phyloP scores from a whole-genome alignment of 1,140 invertebrate genomes.

The Euura lappo region DNA sequence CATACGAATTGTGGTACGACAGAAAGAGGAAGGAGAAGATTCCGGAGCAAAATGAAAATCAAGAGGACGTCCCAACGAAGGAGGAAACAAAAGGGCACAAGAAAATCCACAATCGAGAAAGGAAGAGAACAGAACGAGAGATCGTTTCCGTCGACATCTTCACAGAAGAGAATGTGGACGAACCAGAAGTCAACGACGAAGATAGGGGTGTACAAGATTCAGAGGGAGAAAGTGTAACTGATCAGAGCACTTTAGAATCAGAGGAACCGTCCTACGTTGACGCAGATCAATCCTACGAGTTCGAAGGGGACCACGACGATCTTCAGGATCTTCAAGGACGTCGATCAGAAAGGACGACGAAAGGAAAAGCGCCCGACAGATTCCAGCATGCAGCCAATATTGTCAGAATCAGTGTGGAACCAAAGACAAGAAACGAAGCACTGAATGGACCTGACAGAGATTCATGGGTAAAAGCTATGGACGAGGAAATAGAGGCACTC shows the following conservation, averaged over 20 bases:
- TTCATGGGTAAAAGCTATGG: background rate
- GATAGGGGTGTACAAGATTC: background rate
- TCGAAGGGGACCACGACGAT: too few species aligned
- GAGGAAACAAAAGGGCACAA: too few species aligned
- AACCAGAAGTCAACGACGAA: background rate
- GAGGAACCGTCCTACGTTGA: too few species aligned
- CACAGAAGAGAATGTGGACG: too few species aligned
- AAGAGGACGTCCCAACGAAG: too few species aligned
- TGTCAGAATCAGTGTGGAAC: background rate
- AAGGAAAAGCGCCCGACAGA: background rate
- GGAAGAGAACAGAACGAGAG: too few species aligned
- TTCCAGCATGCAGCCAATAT: background rate
- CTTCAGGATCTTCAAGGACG: too few species aligned
- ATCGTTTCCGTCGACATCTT: too few species aligned
- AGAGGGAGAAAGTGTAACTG: background rate
- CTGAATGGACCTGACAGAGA: background rate
- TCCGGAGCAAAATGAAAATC: too few species aligned
- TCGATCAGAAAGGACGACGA: background rate
- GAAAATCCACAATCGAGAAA: too few species aligned
- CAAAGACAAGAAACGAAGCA: background rate
- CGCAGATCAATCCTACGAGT: too few species aligned
- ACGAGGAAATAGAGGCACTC: background rate
- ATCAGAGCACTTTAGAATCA: too few species aligned
- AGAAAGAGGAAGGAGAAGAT: slow-evolving; percentile 19
- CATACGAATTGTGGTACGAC: slow-evolving; percentile 25